Evolutionary conservation across 1,140 invertebrate species (phyloP).

Genomic region (Antheraea mylitta): DNA sequence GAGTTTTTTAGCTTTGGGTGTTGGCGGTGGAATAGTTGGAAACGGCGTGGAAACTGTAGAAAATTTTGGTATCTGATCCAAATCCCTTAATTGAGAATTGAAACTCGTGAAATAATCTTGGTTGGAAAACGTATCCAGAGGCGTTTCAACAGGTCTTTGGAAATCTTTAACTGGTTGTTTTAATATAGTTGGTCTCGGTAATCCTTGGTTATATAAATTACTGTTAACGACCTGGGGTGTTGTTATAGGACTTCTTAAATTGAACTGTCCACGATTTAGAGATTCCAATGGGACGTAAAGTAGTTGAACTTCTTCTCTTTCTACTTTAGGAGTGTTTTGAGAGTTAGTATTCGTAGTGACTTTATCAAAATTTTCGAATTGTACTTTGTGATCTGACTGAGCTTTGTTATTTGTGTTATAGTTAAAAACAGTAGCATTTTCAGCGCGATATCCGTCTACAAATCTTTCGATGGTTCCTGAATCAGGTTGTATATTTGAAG

Average conservation of each 20-base stretch:
- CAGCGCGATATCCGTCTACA: slow-evolving; percentile 68
- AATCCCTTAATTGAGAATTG: slow-evolving; percentile 47
- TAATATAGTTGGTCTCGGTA: slow-evolving; percentile 45
- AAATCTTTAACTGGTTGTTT: slow-evolving; percentile 56
- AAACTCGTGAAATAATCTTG: slow-evolving; percentile 49
- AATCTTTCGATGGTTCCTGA: slow-evolving; percentile 41
- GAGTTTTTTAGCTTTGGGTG: slow-evolving; percentile 77
- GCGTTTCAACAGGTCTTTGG: slow-evolving; percentile 41
- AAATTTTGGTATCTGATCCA: slow-evolving; percentile 52
- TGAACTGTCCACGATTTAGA: slow-evolving; percentile 80
- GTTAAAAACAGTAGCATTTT: slow-evolving; percentile 47
- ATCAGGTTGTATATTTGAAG: slow-evolving; percentile 40
- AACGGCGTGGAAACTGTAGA: slow-evolving; percentile 67
- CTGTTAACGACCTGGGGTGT: slow-evolving; percentile 49
- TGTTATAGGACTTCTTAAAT: slow-evolving; percentile 56
- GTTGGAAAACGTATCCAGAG: slow-evolving; percentile 36
- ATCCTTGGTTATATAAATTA: slow-evolving; percentile 51
- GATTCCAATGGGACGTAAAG: slow-evolving; percentile 90
- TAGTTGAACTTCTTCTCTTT: slow-evolving; percentile 86
- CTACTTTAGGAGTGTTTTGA: slow-evolving; percentile 47
- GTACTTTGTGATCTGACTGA: slow-evolving; percentile 59
- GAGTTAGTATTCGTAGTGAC: slow-evolving; percentile 35
- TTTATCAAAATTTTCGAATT: slow-evolving; percentile 53
- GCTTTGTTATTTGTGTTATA: slow-evolving; percentile 44
- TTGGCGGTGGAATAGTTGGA: slow-evolving; percentile 70